Evolutionary conservation across 2,888 invertebrate species (phyloP).

Genomic region (Syrista parreyssii): DNA sequence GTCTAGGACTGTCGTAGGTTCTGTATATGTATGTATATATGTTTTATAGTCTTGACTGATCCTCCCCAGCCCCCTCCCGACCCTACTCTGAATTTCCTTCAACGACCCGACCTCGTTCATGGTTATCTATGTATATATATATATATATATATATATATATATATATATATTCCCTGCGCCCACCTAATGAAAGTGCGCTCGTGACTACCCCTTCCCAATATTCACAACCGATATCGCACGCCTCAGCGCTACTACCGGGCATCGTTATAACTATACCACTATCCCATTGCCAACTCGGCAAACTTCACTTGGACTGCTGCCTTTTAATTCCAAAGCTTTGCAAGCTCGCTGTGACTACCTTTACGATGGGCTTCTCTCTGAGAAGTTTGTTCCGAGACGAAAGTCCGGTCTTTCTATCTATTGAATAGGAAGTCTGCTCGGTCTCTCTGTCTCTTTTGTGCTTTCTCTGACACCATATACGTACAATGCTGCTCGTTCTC

Average conservation of each 20-base stretch:
- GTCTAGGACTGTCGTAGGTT: neutral
- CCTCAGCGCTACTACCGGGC: neutral
- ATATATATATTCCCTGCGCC: slow-evolving; percentile 17
- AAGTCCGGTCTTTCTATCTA: neutral
- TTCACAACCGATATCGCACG: neutral
- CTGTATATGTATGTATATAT: neutral
- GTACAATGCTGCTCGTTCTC: neutral
- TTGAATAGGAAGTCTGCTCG: neutral
- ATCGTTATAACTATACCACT: neutral
- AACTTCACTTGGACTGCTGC: neutral
- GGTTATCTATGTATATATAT: slow-evolving; percentile 26
- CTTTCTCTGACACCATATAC: neutral
- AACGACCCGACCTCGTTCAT: slow-evolving; percentile 34
- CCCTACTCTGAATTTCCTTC: slow-evolving; percentile 23
- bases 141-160: too few species aligned
- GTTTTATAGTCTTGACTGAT: neutral
- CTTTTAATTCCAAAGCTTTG: neutral
- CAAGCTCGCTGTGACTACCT: neutral
- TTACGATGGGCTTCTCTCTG: neutral
- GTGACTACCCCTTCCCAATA: neutral
- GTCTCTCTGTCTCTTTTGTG: neutral
- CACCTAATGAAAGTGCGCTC: slow-evolving; percentile 19
- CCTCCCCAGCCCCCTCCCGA: slow-evolving; percentile 14
- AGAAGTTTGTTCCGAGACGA: neutral
- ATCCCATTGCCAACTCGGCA: neutral